These are phyloP conservation scores for Drosophila rellima DNA, from an alignment of 2,888 invertebrate species.

Conservation along the genomic window DNA sequence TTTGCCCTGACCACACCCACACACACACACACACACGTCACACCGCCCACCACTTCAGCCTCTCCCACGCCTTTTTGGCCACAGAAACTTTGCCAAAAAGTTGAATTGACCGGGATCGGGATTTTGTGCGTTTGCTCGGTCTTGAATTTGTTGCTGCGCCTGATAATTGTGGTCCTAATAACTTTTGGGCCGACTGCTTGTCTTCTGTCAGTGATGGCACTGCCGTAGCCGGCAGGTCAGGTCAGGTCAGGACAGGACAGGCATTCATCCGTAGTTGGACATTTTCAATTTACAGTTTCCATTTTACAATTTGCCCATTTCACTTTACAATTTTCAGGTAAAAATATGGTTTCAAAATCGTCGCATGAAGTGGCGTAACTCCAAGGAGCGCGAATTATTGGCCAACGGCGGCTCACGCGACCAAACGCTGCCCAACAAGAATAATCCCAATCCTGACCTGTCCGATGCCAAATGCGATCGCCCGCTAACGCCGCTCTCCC, in stretches of 20 bases:
- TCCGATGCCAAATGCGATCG: constrained; percentile 95
- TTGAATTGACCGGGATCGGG: constrained; percentile 40
- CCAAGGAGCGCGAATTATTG: constrained; percentile 97
- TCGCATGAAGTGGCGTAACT: constrained; percentile 99
- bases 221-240: constrained; percentile 46
- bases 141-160: constrained; percentile 58
- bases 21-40: constrained; percentile 63
- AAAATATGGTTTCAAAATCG: constrained; percentile 97
- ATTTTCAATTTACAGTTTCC: constrained; percentile 60
- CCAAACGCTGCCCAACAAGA: constrained; percentile 97
- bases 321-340: constrained; percentile 85
- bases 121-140: constrained; percentile 36
- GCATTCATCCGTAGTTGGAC: constrained; percentile 56
- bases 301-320: constrained; percentile 65
- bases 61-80: constrained; percentile 9
- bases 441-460: constrained; percentile 97
- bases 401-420: constrained; percentile 97
- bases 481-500: constrained; percentile 87
- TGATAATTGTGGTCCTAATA: constrained; percentile 67
- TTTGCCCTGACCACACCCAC: constrained; percentile 67
- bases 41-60: background rate
- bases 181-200: constrained; percentile 37
- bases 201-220: constrained; percentile 4
- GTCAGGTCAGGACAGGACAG: constrained; percentile 31
- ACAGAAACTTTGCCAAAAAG: constrained; percentile 59